Evolutionary conservation across 2,888 invertebrate genomes (phyloP).

Genomic region (Leptinotarsa tumamoca): DNA sequence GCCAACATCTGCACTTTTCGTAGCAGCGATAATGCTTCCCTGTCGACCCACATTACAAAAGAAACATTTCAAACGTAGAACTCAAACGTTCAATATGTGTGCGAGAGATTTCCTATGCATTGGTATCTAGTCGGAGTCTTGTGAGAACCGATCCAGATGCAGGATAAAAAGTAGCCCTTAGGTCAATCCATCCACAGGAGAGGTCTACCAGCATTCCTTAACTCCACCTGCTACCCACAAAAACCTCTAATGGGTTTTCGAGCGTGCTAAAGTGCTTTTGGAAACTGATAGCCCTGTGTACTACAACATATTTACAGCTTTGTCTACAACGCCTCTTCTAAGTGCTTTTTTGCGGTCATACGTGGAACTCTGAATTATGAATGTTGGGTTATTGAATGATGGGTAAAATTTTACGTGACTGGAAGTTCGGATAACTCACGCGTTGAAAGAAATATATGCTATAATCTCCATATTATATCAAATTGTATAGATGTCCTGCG

Average conservation of each 20-base stretch:
- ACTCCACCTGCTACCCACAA: slow-evolving; percentile 60
- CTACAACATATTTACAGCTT: slow-evolving; percentile 51
- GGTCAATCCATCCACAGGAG: slow-evolving; percentile 57
- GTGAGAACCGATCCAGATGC: slow-evolving; percentile 56
- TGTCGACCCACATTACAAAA: slow-evolving; percentile 30
- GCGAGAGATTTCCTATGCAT: slow-evolving; percentile 47
- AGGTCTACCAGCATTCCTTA: slow-evolving; percentile 54
- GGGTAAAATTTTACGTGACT: not conserved
- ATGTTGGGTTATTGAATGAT: slow-evolving; percentile 12
- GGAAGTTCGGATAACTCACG: too few relatives aligned
- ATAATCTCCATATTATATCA: too few relatives aligned
- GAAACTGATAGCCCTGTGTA: slow-evolving; percentile 51
- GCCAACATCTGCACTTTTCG: slow-evolving; percentile 17
- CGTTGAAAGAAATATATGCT: too few relatives aligned
- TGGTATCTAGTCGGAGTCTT: slow-evolving; percentile 37
- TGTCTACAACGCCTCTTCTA: slow-evolving; percentile 47
- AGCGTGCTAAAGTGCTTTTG: slow-evolving; percentile 52
- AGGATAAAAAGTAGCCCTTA: slow-evolving; percentile 58
- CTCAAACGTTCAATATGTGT: slow-evolving; percentile 37
- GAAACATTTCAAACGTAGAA: slow-evolving; percentile 34
- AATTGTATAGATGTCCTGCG: too few relatives aligned
- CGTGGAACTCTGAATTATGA: slow-evolving; percentile 34
- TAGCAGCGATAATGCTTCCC: slow-evolving; percentile 21
- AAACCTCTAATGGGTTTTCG: slow-evolving; percentile 62
- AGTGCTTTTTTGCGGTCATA: slow-evolving; percentile 44